Base-by-base conservation (phyloP, 2,113 vertebrate genomes). In the Phoenicopterus ruber region DNA sequence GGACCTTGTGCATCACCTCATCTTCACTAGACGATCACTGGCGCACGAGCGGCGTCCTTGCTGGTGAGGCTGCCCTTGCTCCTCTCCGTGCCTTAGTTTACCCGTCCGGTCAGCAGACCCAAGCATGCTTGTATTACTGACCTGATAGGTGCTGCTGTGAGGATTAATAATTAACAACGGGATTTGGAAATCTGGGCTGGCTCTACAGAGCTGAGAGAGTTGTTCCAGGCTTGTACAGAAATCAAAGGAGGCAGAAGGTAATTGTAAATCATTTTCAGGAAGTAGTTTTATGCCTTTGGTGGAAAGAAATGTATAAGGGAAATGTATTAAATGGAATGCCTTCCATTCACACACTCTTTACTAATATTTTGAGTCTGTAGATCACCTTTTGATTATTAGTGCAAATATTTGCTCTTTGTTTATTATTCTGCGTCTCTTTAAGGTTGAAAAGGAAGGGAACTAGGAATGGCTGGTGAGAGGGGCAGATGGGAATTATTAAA, bases 361-460 rank as follows among this genome's bases (percentile, higher is more conserved):
- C 54, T 57, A 52, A 29, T 78, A 20, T 77, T 71, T 46, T 17
- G 59, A 90, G 71, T 7, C 85, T 77, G 58, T 47, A 80, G 71
- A 87, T 95, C 84, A 83, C 79, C 50, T 95, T 82, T 81, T 67
- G 86, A 77, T 93, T 88, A 77, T 93, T 52, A 74, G 54, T 17
- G 47, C 84, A 91, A 93, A 94, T 88, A 93, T 91, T 95, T 96
- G 71, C 79, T 81, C 87, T 83, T 66, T 96, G 70, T 95, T 96
- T 97, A 59, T 95, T 94, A 49, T 94, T 93, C 50, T 62, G 84
- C 2, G 1, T 84, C 78, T 70, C 71, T 61, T 34, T n/a, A 38
- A 78, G 87, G 17, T 17, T 73, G 89, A 62, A 85, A 82, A 91
- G 88, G 62, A 61, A 85, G 58, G 73, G 62, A 72, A 46, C 32